Base-by-base conservation (phyloP, 2,113 vertebrate genomes). In the Azemiops feae region DNA sequence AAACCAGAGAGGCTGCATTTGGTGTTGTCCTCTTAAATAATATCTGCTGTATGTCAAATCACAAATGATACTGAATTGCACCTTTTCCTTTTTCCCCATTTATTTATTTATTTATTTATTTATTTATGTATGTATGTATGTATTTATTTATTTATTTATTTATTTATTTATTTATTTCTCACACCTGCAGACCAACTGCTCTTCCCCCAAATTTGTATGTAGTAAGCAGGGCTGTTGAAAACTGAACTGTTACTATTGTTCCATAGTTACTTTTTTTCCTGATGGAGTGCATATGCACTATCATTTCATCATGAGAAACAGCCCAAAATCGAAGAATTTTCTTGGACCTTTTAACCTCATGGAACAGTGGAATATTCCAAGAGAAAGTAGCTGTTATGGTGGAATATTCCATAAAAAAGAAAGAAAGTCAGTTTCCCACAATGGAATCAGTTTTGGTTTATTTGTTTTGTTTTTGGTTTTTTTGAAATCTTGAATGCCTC, bases 351-450 rank as follows among this genome's bases (percentile, higher is more conserved):
- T 10, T 25, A 87, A 57, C 60, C 22, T 64, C 9, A 0, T 50
- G 34, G 0, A 0, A 0, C 0, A 34, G 34, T 92, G 91, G 91
- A 92, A 92, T 92, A 92, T 92, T 92, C 45, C 91, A 55, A 92
- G 92, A 74, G 18, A 81, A 74, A 2, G 14, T 89, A 34, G 18
- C n/a, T 18, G 16, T 47, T 39, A 10, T 43, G 5, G 11, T 0
- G 1, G 91, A 92, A 87, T 93, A 86, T 93, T 93, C 64, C 69
- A 7, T 23, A 0, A 3, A 22, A 81, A 92, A 57, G 3, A 2
- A 74, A 53, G 3, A 1, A 57, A 54, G 89, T 12, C 0, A 0
- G 5, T 0, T 0, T 85, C 85, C 54, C 27, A 87, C 0, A 0
- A 9, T 0, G 0, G 39, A 20, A 34, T 20, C 87, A 20, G 7